Evolutionary conservation across 2,113 vertebrate species (phyloP), one percentile per base, ranked within the genome.

Genomic region (Brienomyrus longianalis): DNA sequence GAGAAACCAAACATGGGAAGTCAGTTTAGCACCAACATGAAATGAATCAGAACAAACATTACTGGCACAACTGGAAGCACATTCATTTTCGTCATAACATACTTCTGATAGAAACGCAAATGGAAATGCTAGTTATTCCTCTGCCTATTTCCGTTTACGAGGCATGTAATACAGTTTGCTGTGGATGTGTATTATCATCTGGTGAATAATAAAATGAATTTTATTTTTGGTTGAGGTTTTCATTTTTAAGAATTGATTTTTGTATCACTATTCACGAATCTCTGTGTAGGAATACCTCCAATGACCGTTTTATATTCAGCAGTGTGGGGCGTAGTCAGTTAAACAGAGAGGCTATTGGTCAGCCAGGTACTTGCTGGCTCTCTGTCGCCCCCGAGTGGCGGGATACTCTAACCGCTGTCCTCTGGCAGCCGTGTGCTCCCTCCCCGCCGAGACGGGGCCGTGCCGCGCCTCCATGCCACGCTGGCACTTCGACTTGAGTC

Each of bases 351-450:
- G 47, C 43, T 50, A 48, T 56, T 13, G 19, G 48, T 83, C 48
- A 45, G 45, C 35, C 13, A 35, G 43, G 43, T 51, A 47, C 15
- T 2, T 3, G n/a, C 27, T 8, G 15, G 27, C 45, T 35, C 77
- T 84, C 80, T 62, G 80, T 52, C n/a, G 54, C 77, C 54, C 89
- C 39, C 19, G 9, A 47, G 89, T 89, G 52, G 89, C 51, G 11
- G 77, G 74, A 54, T 54, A 52, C 77, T 85, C 89, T 89, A 89
- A 89, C 89, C 4, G 89, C 89, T 62, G 77, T 89, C 89, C 89
- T 93, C 95, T 94, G 95, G 94, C 97, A 99, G 98, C 98, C 90
- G 98, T 98, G 92, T 99, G 98, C 96, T 99, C 98, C 96, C 97
- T 98, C 95, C 97, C 96, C 93, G 97, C 98, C 0, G 97, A 97